phyloP scores from a whole-genome alignment of 2,888 invertebrate species.

The Phania funesta region DNA sequence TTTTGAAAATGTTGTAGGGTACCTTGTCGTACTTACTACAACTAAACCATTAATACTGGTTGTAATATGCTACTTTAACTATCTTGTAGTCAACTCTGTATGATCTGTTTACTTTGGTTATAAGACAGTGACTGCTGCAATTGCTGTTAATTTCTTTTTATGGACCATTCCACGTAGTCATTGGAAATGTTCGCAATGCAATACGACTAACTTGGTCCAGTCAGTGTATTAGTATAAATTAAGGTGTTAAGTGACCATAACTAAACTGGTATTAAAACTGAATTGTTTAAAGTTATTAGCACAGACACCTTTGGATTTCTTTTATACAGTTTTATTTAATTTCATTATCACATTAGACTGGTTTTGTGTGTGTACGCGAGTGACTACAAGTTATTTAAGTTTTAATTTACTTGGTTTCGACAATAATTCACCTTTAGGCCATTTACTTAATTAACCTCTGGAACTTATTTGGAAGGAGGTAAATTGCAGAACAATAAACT shows the following conservation, averaged over 20 bases:
- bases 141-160: constrained; percentile 53
- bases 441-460: not conserved
- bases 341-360: constrained; percentile 7
- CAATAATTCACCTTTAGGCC: constrained; percentile 30
- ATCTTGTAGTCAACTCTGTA: constrained; percentile 11
- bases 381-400: constrained; percentile 15
- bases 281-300: constrained; percentile 51
- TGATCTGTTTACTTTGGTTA: constrained; percentile 18
- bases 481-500: too few species aligned
- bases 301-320: constrained; percentile 43
- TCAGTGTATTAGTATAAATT: constrained; percentile 38
- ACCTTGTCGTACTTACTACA: not conserved
- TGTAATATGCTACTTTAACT: constrained; percentile 21
- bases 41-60: not conserved
- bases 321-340: not conserved
- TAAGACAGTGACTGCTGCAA: constrained; percentile 24
- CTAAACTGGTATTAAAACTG: constrained; percentile 52
- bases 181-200: constrained; percentile 35
- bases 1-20: constrained; percentile 4
- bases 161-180: constrained; percentile 52
- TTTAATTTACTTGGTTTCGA: constrained; percentile 33
- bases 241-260: constrained; percentile 56
- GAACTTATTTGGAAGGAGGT: too few species aligned
- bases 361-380: constrained; percentile 1
- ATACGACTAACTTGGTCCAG: not conserved